These are phyloP conservation scores for Psix sp. DNA, from an alignment of 1,140 invertebrate genomes.

Conservation along the genomic window DNA sequence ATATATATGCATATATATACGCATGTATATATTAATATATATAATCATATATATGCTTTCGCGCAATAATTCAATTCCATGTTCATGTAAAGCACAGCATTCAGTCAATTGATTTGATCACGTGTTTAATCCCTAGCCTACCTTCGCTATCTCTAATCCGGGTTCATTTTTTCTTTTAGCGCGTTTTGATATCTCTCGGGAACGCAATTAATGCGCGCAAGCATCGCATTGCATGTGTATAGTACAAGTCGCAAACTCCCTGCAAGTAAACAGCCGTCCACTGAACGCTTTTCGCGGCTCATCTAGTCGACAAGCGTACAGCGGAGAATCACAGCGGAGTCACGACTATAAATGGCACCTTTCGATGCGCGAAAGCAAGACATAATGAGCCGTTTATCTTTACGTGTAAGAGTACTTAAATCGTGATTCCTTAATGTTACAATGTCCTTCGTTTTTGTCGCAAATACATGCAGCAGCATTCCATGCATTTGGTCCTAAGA, in stretches of 20 bases:
- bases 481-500: slow-evolving; percentile 3
- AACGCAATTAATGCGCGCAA: slow-evolving; percentile 53
- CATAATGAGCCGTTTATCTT: slow-evolving; percentile 68
- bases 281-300: background rate
- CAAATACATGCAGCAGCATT: slow-evolving; percentile 6
- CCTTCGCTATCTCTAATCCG: background rate
- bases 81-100: slow-evolving; percentile 50
- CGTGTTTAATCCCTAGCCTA: slow-evolving; percentile 45
- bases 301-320: slow-evolving; percentile 1
- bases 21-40: slow-evolving; percentile 6
- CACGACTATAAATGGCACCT: slow-evolving; percentile 55
- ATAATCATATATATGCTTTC: slow-evolving; percentile 45
- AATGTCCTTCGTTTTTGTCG: slow-evolving; percentile 47
- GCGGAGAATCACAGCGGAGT: slow-evolving; percentile 26
- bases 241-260: slow-evolving; percentile 34
- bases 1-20: slow-evolving; percentile 1
- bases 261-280: slow-evolving; percentile 12
- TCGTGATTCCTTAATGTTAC: slow-evolving; percentile 66
- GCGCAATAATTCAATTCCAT: slow-evolving; percentile 57
- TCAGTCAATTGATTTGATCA: slow-evolving; percentile 57
- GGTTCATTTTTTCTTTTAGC: slow-evolving; percentile 7
- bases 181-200: slow-evolving; percentile 46
- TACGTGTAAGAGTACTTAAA: slow-evolving; percentile 68
- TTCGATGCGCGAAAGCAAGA: slow-evolving; percentile 68
- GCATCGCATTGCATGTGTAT: slow-evolving; percentile 47